A percentile compares a stretch with the other conserved stretches of the same genome.
phyloP scores from a whole-genome alignment of 2,797 vertebrate genomes.

The Amniataba percoides region DNA sequence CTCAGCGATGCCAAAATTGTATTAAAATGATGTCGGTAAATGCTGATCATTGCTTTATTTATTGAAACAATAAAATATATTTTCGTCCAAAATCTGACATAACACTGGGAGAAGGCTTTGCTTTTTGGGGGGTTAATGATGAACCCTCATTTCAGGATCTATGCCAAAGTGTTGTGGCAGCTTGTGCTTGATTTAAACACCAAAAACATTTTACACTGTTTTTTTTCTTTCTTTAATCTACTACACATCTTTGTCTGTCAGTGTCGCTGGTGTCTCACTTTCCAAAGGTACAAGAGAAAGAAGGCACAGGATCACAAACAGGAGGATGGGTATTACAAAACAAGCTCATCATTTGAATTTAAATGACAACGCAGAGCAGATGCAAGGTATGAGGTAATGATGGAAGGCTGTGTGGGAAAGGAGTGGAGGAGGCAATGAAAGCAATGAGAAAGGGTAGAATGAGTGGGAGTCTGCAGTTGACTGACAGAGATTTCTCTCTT shows the following conservation, averaged over 20 bases:
- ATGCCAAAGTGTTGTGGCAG: neutral
- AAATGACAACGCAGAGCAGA: slow-evolving; percentile 52
- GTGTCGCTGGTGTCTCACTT: neutral
- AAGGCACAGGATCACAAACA: slow-evolving; percentile 11
- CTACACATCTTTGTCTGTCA: neutral
- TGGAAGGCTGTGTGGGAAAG: slow-evolving; percentile 58
- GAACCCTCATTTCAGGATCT: neutral
- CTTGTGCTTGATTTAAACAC: neutral
- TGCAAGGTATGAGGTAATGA: slow-evolving; percentile 65
- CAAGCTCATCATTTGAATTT: slow-evolving; percentile 49
- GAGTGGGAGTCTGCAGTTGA: slow-evolving; percentile 68
- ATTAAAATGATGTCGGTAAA: neutral
- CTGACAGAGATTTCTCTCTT: slow-evolving; percentile 70
- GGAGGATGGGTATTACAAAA: slow-evolving; percentile 38
- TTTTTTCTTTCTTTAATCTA: neutral
- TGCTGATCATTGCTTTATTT: neutral
- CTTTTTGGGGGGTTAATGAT: neutral
- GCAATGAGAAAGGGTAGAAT: slow-evolving; percentile 48
- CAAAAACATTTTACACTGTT: neutral
- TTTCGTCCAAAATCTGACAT: slow-evolving; percentile 15
- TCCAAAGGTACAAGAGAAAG: neutral
- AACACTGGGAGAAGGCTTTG: neutral
- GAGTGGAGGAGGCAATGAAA: slow-evolving; percentile 66
- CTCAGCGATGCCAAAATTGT: neutral
- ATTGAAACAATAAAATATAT: neutral